Evolutionary conservation across 2,888 invertebrate genomes (phyloP), one percentile per base, ranked within the genome.

Genomic region (Lamellibrachia satsuma): DNA sequence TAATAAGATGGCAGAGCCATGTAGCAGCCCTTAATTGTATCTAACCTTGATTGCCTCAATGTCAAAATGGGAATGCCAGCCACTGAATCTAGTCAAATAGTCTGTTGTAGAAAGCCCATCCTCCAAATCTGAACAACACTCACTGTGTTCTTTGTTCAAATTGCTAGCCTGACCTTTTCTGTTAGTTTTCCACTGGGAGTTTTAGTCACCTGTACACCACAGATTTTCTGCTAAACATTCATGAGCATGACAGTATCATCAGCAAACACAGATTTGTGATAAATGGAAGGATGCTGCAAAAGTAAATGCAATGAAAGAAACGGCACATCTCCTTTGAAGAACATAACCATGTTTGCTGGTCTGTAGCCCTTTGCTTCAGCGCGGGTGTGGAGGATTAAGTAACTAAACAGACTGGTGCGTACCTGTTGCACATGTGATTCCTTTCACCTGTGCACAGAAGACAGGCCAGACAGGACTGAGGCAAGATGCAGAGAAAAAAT

Each of bases 221-320:
- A 60, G 22, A 8, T 15, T 22, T 15, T 60, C 15, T 39, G 39
- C 39, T 39, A 39, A 39, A 39, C 39, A 39, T 39, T 60, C 22
- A 75, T 22, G 75, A 75, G 8, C 57, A 75, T 1, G 22, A 22
- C 6, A 6, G 22, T 22, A 75, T 15, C 22, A 75, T 75, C 22
- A 75, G 75, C 1, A 15, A 2, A 75, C 75, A 22, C 22, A 3
- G 75, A 6, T 75, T 75, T 75, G 75, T 75, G n/a, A 75, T 75
- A 75, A 75, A 75, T 6, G 4, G 75, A 22, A 39, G 15, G 15
- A 15, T 75, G 22, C 75, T 15, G 22, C 75, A 22, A 75, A 75
- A 75, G 39, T 75, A 75, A 75, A 75, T n/a, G 15, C 75, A 75
- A 75, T 75, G n/a, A n/a, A 75, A 75, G 75, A 75, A 75, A 75